Evolutionary conservation across 2,888 invertebrate species (phyloP).

Genomic region (Hyles lineata): DNA sequence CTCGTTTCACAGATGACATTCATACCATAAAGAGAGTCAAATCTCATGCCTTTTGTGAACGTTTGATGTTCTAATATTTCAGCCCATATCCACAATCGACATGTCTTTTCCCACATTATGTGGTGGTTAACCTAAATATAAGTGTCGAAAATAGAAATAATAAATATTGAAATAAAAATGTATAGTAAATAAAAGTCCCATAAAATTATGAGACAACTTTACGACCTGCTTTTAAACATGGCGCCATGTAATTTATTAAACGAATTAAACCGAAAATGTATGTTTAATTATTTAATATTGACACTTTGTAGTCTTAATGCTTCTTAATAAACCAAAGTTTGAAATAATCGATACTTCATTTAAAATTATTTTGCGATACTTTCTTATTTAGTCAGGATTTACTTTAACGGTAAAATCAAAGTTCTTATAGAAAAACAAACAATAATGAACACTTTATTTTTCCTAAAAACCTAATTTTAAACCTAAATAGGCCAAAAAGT

Average conservation of each 20-base stretch:
- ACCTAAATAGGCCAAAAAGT: no score
- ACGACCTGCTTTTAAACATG: conserved; percentile 11
- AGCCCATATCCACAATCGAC: background rate
- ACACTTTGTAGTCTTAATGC: background rate
- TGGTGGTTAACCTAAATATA: background rate
- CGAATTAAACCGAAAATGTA: background rate
- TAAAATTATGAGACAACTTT: conserved; percentile 1
- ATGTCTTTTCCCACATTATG: background rate
- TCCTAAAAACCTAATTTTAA: no score
- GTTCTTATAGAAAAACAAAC: no score
- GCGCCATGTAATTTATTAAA: conserved; percentile 9
- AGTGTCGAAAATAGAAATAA: background rate
- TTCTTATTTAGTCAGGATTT: no score
- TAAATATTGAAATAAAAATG: conserved; percentile 1
- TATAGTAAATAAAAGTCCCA: conserved; percentile 1
- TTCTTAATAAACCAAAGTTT: background rate
- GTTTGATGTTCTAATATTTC: background rate
- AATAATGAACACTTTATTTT: no score
- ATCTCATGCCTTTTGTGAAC: background rate
- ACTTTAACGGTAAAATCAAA: no score
- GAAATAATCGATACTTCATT: no score
- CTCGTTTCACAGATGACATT: no score
- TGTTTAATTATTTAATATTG: background rate
- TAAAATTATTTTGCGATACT: no score
- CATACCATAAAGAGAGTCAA: no score